These are phyloP conservation scores for Steatornis caripensis DNA, from an alignment of 2,113 vertebrate species.

Conservation along the genomic window DNA sequence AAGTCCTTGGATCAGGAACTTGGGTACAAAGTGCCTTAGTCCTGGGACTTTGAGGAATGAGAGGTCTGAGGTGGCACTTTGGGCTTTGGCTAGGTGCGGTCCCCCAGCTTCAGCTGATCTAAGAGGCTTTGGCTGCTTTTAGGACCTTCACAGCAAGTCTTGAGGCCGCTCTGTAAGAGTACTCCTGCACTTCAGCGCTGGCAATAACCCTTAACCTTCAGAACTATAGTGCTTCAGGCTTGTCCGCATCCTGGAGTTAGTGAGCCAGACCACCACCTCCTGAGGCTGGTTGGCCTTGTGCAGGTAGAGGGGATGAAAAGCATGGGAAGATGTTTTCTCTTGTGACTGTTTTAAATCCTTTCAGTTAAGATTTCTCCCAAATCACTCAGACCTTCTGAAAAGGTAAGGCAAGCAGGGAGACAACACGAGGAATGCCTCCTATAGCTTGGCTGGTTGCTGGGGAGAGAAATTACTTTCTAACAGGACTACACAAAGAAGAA, in stretches of 20 bases:
- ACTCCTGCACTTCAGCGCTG: neutral
- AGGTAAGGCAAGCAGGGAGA: neutral
- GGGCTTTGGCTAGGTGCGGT: neutral
- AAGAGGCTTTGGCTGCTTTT: neutral
- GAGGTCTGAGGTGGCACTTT: neutral
- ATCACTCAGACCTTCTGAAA: neutral
- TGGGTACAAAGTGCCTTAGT: neutral
- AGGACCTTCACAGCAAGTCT: neutral
- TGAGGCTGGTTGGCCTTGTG: neutral
- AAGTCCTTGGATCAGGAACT: neutral
- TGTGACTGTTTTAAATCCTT: neutral
- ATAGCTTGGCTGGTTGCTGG: neutral
- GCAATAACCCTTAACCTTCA: neutral
- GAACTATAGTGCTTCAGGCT: neutral
- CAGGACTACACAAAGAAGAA: neutral
- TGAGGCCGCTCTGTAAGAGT: neutral
- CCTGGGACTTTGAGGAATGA: neutral
- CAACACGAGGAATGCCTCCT: neutral
- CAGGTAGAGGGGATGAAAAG: neutral
- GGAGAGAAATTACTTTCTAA: neutral
- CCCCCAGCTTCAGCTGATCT: neutral
- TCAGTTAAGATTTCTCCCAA: neutral
- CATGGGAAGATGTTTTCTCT: neutral
- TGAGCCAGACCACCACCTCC: neutral
- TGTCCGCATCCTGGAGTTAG: fast-evolving